Evolutionary conservation across 2,113 vertebrate genomes (phyloP).

Genomic region (Corydoras maculifer): DNA sequence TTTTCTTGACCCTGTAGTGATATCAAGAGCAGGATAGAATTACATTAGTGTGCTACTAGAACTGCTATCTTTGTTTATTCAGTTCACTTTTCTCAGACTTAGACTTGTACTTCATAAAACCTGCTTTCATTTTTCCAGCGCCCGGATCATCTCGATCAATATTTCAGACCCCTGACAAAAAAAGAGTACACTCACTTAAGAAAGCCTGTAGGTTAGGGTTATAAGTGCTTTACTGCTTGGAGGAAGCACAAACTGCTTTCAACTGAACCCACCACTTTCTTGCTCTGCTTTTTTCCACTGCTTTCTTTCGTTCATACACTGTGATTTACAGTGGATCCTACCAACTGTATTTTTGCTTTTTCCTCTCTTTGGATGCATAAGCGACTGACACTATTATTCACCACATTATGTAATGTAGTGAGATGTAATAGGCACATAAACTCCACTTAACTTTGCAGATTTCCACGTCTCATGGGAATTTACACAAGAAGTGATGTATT

Average conservation of each 20-base stretch:
- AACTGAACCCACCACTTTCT: conserved; percentile 1
- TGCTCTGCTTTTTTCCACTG: conserved; percentile 2
- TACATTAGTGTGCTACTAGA: conserved; percentile 22
- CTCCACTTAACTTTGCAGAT: neutral
- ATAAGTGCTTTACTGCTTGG: conserved; percentile 15
- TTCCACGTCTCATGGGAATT: neutral
- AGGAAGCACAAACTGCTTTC: conserved; percentile 17
- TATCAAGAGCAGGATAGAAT: conserved; percentile 9
- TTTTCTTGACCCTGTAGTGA: conserved; percentile 12
- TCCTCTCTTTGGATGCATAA: neutral
- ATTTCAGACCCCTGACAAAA: conserved; percentile 36
- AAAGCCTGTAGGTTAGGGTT: conserved; percentile 32
- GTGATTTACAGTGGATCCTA: conserved; percentile 8
- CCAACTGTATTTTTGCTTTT: neutral
- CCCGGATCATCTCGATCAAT: conserved; percentile 41
- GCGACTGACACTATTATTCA: neutral
- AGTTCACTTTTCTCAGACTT: conserved; percentile 30
- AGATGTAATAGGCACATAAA: neutral
- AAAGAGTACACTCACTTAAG: conserved; percentile 29
- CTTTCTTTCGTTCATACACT: conserved; percentile 4
- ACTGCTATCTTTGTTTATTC: conserved; percentile 37
- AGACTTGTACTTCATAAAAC: conserved; percentile 10
- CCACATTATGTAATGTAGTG: neutral
- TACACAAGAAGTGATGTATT: neutral
- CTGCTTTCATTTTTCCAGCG: conserved; percentile 12